Evolutionary conservation across 2,797 vertebrate species (phyloP), one percentile per base, ranked within the genome.

Genomic region (Poeciliopsis presidionis): DNA sequence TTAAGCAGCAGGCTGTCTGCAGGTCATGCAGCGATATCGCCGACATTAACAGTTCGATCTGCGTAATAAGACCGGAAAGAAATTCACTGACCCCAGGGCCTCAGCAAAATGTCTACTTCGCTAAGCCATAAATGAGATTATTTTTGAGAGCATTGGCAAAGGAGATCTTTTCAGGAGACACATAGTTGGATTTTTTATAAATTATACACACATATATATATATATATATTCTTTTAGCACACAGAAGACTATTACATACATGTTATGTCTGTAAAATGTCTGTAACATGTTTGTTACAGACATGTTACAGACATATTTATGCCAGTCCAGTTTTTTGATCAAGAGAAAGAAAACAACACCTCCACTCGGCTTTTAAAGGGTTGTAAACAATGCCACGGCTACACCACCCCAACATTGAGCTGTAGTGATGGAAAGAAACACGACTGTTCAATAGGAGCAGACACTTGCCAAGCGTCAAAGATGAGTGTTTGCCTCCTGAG

Each of bases 41-140:
- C 81, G 85, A 88, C 83, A 92, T 93, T 92, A 92, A 83, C 82
- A 76, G 83, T 82, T 76, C 74, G 65, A 76, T 75, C 71, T 76
- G 70, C 4, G 67, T 71, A 86, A 88, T 81, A 85, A 72, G 75
- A 30, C 84, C 59, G 45, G 36, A 81, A 83, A 88, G 74, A 81
- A 78, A 89, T 83, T 87, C 71, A 53, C 86, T 13, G 74, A 76
- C 76, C 74, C 63, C 46, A 20, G 61, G 84, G 84, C 63, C 39
- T 71, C 77, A 36, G 53, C 22, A 46, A 91, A 90, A 91, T 87
- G 90, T 76, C 88, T 76, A 80, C 84, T 88, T 76, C 65, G 8
- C 81, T 88, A 90, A 89, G 79, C 80, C 12, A 74, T 81, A 85
- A 90, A 87, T 81, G 74, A 84, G 78, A 84, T 71, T 22, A 89